Percentiles rank a stretch among this genome's conserved stretches.
Evolutionary conservation across 2,113 vertebrate genomes (phyloP).

Genomic region (Ictidomys tridecemlineatus): DNA sequence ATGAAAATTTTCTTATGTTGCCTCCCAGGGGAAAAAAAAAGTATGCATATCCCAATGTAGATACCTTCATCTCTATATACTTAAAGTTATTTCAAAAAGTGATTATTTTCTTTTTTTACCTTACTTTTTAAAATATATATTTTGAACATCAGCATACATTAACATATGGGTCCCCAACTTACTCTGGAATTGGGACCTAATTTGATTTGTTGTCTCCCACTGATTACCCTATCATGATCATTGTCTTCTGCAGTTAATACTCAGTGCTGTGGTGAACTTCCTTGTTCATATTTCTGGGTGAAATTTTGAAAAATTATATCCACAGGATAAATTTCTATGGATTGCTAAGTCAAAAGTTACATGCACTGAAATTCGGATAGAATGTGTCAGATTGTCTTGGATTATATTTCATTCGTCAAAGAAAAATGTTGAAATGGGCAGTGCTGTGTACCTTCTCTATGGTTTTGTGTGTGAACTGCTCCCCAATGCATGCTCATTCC

Average conservation of each 20-base stretch:
- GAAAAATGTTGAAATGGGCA: not conserved
- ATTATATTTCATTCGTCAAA: conserved; percentile 5
- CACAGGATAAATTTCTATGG: not conserved
- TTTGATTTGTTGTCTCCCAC: not conserved
- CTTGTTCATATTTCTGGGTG: not conserved
- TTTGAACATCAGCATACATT: not conserved
- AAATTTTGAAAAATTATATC: not conserved
- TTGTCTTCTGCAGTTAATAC: not conserved
- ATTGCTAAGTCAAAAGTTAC: not conserved
- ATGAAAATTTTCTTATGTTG: not conserved
- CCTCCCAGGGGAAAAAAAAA: not conserved
- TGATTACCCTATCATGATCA: not conserved
- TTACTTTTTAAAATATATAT: not conserved
- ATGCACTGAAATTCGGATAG: not conserved
- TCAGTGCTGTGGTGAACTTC: not conserved
- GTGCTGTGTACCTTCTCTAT: not conserved
- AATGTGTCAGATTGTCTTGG: not conserved
- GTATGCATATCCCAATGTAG: not conserved
- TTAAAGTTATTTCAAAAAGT: conserved; percentile 9
- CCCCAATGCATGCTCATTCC: not conserved
- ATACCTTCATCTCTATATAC: not conserved
- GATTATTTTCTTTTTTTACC: not conserved
- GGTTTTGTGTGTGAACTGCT: not conserved
- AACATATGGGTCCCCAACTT: not conserved
- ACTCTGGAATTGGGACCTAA: not conserved